Evolutionary conservation across 30 jellyfish, hydroid and myxozoan species (phyloP), one percentile per base, ranked within the genome.

Genomic region (Aurelia aurita complex sp. Pacific): DNA sequence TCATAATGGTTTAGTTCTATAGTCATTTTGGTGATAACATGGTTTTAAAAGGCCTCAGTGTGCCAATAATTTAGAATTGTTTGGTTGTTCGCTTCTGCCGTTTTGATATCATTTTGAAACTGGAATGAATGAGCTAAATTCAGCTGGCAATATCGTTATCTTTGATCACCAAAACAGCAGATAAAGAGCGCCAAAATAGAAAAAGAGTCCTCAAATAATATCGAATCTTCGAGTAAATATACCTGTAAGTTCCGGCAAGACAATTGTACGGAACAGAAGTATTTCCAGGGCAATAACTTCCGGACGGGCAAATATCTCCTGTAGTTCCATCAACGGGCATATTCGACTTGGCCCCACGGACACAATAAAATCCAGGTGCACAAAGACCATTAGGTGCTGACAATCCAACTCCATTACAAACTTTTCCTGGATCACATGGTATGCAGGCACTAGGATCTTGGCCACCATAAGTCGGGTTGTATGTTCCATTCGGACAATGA

Each of bases 241-340:
- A 89, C 99, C 99, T 94, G 95, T 75, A 94, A 6, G 96, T 89
- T 46, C 99, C 99, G 14, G 92, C 89, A 29, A 50, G 46, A 67
- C 99, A 94, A 1, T 55, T 80, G 18, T 85, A 72, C 13, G 86
- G 81, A 57, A 66, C 59, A 42, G 97, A 77, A n/a, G 97, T 85
- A 61, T 89, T 86, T 17, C 96, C 96, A 18, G 99, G 99, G 62
- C 99, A 94, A 71, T 94, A 94, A 75, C 76, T 74, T 55, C 99
- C 99, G 43, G 80, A 77, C 2, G 99, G 96, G 80, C 99, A 94
- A 7, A 71, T 67, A 70, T 94, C 73, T 35, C 99, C 99, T 63
- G 96, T 89, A 36, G 74, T 61, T 7, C 97, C 96, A 65, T 94
- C 99, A 17, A 84, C 59, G 8, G 99, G 99, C 67, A 54, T 73